Conservation (phyloP, 2,113 vertebrate genomes). For the Pogonocichla stellata region DNA sequence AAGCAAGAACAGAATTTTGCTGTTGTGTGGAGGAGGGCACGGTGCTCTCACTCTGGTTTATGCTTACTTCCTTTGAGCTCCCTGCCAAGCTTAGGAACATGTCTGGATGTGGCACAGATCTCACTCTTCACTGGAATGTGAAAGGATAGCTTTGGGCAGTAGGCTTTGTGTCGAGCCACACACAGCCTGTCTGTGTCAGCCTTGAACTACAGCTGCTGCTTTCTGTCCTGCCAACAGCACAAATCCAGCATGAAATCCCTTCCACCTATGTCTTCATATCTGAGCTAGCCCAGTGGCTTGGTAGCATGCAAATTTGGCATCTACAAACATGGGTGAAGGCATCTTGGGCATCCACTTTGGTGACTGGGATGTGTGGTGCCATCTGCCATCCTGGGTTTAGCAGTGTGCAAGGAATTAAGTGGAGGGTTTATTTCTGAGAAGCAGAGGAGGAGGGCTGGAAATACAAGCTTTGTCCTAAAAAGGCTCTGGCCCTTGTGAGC, state of each 20-base stretch:
- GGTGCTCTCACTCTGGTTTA: background rate
- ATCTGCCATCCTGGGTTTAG: background rate
- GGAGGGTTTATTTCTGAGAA: background rate
- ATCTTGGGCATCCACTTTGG: background rate
- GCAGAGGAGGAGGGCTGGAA: background rate
- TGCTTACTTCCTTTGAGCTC: background rate
- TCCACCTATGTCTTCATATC: background rate
- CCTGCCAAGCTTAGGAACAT: background rate
- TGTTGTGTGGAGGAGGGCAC: background rate
- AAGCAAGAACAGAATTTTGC: background rate
- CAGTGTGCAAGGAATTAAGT: background rate
- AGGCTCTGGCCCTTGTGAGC: background rate
- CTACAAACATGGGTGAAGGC: fast-evolving
- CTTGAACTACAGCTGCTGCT: background rate
- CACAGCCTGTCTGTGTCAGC: background rate
- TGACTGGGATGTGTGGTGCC: background rate
- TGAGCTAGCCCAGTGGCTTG: background rate
- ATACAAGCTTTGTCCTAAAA: background rate
- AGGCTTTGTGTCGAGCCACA: background rate
- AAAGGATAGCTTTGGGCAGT: background rate
- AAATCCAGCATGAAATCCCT: background rate
- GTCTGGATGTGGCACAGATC: background rate
- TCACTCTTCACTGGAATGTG: background rate
- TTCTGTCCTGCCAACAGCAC: background rate
- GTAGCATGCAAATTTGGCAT: background rate